These are phyloP conservation scores for Smittia sp. DNA, from an alignment of 2,888 invertebrate species.

Conservation along the genomic window DNA sequence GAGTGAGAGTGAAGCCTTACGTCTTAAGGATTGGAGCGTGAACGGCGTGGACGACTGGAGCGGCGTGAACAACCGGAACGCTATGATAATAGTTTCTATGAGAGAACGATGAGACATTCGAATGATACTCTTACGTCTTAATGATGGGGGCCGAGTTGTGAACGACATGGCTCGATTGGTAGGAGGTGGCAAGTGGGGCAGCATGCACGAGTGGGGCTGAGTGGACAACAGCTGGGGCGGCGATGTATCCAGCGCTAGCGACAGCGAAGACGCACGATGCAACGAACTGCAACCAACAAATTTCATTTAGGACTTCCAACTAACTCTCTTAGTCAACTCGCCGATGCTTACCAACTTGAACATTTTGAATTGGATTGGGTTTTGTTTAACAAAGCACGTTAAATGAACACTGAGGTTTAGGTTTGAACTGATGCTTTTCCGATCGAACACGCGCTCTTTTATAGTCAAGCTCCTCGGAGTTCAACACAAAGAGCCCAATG, in stretches of 20 bases:
- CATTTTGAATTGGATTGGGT: conserved; percentile 43
- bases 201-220: conserved; percentile 47
- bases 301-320: not conserved
- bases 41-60: conserved; percentile 29
- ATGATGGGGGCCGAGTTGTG: conserved; percentile 43
- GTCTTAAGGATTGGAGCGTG: conserved; percentile 3
- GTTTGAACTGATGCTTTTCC: conserved; percentile 41
- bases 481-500: not conserved
- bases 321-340: not conserved
- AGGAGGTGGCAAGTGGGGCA: conserved; percentile 48
- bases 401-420: conserved; percentile 38
- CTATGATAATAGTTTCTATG: not conserved
- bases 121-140: conserved; percentile 27
- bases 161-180: conserved; percentile 42
- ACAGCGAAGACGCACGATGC: conserved; percentile 52
- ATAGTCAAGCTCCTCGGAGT: conserved; percentile 16
- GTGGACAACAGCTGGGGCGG: conserved; percentile 48
- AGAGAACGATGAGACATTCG: not conserved
- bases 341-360: conserved; percentile 44
- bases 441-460: conserved; percentile 20
- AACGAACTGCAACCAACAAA: conserved; percentile 47
- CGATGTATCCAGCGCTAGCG: conserved; percentile 51
- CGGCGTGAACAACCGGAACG: conserved; percentile 32
- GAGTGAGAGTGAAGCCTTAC: not conserved
- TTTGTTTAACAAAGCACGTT: conserved; percentile 23